phyloP scores from a whole-genome alignment of 2,888 invertebrate species.

The Odontocolon sp. region DNA sequence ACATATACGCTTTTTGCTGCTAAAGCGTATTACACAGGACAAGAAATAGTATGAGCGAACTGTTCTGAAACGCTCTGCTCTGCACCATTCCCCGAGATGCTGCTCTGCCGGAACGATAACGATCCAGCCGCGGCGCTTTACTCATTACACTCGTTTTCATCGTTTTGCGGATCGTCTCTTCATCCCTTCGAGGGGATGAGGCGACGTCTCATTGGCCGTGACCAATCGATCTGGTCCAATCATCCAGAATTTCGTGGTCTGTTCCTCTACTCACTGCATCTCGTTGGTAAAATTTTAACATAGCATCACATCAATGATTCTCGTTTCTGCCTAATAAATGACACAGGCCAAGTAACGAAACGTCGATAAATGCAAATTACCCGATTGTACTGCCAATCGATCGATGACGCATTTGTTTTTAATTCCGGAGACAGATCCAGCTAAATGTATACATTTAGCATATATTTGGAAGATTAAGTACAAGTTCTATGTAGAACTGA shows the following conservation, averaged over 20 bases:
- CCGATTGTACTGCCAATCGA: too few species aligned
- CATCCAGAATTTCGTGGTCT: constrained; percentile 54
- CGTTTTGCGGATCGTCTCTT: constrained; percentile 58
- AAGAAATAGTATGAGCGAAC: too few species aligned
- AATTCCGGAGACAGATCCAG: constrained; percentile 19
- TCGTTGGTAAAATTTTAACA: constrained; percentile 27
- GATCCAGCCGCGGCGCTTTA: constrained; percentile 52
- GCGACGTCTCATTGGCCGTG: constrained; percentile 57
- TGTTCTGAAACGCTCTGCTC: background rate
- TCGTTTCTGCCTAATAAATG: too few species aligned
- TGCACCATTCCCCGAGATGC: background rate
- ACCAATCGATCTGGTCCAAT: constrained; percentile 61
- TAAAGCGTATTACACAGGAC: too few species aligned
- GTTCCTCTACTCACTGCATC: constrained; percentile 6
- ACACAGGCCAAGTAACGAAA: too few species aligned
- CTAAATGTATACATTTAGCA: background rate
- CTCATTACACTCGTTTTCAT: constrained; percentile 58
- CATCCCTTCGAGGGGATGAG: constrained; percentile 29
- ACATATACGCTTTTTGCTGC: too few species aligned
- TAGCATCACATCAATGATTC: constrained; percentile 1
- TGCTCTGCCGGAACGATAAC: constrained; percentile 47
- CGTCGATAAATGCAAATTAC: too few species aligned
- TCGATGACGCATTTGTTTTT: too few species aligned
- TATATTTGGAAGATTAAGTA: background rate
- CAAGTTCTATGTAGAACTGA: background rate